A percentile compares a stretch with the other conserved stretches of the same genome.
These are phyloP conservation scores for Polydrusus tereticollis DNA, from an alignment of 2,888 invertebrate species.

Conservation along the genomic window DNA sequence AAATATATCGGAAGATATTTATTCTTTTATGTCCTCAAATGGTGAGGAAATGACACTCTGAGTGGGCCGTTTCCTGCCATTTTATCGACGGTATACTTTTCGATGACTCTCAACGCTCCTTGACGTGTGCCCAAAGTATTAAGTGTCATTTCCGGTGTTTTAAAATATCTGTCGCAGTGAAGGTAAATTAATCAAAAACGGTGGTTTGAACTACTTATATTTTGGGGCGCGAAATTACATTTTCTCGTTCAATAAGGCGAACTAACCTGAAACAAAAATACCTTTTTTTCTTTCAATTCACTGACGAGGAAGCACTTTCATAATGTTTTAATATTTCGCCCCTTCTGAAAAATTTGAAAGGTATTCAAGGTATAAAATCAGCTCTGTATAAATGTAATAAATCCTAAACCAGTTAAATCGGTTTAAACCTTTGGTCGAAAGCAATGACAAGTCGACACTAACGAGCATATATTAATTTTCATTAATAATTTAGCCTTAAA, in stretches of 20 bases:
- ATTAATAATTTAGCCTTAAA: constrained; percentile 9
- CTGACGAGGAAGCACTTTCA: too few relatives aligned
- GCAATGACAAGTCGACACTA: constrained; percentile 1
- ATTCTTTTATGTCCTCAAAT: constrained; percentile 29
- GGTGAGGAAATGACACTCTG: constrained; percentile 29
- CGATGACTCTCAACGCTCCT: background rate
- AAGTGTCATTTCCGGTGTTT: constrained; percentile 36
- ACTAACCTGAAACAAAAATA: too few relatives aligned
- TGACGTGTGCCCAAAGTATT: constrained; percentile 23
- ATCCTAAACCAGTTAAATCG: background rate
- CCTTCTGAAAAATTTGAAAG: too few relatives aligned
- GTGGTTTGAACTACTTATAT: too few relatives aligned
- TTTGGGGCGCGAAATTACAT: too few relatives aligned
- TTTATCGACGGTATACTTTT: constrained; percentile 13
- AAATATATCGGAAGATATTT: constrained; percentile 37
- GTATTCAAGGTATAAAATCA: background rate
- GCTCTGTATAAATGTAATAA: background rate
- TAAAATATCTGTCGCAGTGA: background rate
- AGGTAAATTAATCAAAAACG: constrained; percentile 25
- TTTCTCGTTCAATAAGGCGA: too few relatives aligned
- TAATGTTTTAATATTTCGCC: too few relatives aligned
- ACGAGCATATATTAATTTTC: constrained; percentile 12
- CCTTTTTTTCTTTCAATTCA: too few relatives aligned
- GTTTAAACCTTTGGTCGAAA: background rate
- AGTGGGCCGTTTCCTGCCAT: constrained; percentile 37